Conservation (phyloP, 2,888 invertebrate species). For the Seira musarum region DNA sequence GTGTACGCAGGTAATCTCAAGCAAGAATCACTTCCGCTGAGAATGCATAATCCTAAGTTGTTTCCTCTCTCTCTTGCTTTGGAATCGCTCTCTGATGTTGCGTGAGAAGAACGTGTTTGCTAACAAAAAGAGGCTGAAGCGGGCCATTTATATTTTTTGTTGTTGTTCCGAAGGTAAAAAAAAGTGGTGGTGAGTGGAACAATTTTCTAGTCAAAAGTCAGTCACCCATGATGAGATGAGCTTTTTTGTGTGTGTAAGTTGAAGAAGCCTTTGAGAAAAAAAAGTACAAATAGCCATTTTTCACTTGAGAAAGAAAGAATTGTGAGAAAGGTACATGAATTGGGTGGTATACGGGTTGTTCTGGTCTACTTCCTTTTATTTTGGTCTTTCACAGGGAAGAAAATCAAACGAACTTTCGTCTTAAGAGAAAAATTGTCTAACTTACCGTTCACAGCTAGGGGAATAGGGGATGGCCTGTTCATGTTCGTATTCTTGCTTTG, state of each 20-base stretch:
- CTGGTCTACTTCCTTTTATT: conserved; percentile 13
- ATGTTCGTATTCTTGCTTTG: neutral
- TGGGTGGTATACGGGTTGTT: conserved; percentile 34
- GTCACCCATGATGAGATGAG: conserved; percentile 41
- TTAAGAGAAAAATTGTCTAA: neutral
- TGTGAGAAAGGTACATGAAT: conserved; percentile 44
- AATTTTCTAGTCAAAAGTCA: conserved; percentile 36
- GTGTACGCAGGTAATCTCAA: neutral
- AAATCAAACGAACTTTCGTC: neutral
- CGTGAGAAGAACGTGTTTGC: neutral
- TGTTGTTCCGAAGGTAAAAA: conserved; percentile 10
- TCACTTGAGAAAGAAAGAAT: conserved; percentile 15
- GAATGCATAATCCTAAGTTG: neutral
- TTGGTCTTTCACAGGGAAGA: neutral
- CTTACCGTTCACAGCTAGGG: neutral
- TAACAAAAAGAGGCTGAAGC: neutral
- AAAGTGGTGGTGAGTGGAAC: conserved; percentile 26
- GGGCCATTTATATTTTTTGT: neutral
- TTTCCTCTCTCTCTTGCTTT: too few species aligned
- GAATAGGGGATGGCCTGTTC: neutral
- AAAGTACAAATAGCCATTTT: conserved; percentile 14
- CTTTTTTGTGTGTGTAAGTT: conserved; percentile 21
- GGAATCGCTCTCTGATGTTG: neutral
- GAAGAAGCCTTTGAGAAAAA: too few species aligned
- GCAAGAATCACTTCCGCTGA: neutral